Evolutionary conservation across 2,113 vertebrate genomes (phyloP).

Genomic region (Madoqua kirkii): DNA sequence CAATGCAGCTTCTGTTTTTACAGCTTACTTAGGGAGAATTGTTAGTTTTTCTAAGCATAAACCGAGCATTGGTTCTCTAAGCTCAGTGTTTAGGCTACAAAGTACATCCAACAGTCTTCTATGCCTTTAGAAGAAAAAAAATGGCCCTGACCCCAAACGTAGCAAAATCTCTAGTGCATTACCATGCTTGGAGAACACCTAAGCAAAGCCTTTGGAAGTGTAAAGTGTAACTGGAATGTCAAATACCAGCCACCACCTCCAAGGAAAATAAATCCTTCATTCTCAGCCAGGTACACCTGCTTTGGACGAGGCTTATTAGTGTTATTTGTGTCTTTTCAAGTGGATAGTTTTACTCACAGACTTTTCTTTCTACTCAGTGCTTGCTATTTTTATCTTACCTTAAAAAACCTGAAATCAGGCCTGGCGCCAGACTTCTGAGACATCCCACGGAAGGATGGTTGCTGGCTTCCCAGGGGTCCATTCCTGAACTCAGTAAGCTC

Average conservation of each 20-base stretch:
- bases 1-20: conserved; percentile 75
- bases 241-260: conserved; percentile 38
- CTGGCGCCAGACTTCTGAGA: conserved; percentile 26
- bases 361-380: conserved; percentile 28
- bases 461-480: background rate
- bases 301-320: conserved; percentile 37
- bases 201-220: conserved; percentile 55
- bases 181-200: conserved; percentile 38
- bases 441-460: background rate
- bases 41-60: conserved; percentile 76
- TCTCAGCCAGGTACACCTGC: conserved; percentile 57
- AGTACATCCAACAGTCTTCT: conserved; percentile 56
- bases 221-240: conserved; percentile 59
- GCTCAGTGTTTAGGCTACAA: conserved; percentile 75
- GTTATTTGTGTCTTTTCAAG: conserved; percentile 54
- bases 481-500: background rate
- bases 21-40: conserved; percentile 70
- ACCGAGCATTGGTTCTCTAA: conserved; percentile 60
- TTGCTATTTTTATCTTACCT: conserved; percentile 54
- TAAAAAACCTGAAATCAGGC: conserved; percentile 29
- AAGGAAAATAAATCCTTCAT: conserved; percentile 68
- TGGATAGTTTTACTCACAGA: conserved; percentile 38
- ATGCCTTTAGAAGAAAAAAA: conserved; percentile 59
- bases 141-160: conserved; percentile 50
- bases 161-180: conserved; percentile 44